Conservation (phyloP, 1,140 invertebrate genomes). For the Cylas formicarius region DNA sequence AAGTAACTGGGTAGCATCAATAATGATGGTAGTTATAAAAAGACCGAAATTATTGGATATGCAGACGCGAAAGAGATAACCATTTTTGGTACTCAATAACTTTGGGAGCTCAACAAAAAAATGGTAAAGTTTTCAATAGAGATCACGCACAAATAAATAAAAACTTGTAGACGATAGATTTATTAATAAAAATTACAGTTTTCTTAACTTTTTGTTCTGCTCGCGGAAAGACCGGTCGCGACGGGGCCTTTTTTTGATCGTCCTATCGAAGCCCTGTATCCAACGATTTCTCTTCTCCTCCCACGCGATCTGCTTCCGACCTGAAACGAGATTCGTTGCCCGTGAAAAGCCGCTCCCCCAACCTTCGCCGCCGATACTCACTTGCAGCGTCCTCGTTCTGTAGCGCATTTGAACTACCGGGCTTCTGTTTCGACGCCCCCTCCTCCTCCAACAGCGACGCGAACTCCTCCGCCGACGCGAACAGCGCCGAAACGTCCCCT, state of each 20-base stretch:
- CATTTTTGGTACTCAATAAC: no score
- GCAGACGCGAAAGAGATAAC: no score
- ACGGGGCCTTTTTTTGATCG: constrained; percentile 20
- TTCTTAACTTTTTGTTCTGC: no score
- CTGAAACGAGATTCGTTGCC: constrained; percentile 32
- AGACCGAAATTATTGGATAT: no score
- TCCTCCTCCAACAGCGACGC: constrained; percentile 39
- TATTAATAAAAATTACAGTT: no score
- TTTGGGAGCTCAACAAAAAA: no score
- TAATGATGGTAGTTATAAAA: no score
- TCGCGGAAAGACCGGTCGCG: no score
- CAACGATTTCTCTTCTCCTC: constrained; percentile 38
- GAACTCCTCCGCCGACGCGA: constrained; percentile 42
- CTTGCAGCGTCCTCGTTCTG: constrained; percentile 39
- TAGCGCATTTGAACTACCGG: constrained; percentile 35
- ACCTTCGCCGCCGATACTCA: constrained; percentile 24
- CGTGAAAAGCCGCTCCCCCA: neutral
- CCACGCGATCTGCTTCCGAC: constrained; percentile 38
- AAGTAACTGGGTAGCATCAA: no score
- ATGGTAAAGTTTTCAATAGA: no score
- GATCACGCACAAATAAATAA: no score
- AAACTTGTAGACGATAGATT: no score
- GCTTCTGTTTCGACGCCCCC: constrained; percentile 32
- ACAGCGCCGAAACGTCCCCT: constrained; percentile 30
- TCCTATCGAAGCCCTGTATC: constrained; percentile 34